phyloP scores from a whole-genome alignment of 2,797 vertebrate species.

The Pterois miles region DNA sequence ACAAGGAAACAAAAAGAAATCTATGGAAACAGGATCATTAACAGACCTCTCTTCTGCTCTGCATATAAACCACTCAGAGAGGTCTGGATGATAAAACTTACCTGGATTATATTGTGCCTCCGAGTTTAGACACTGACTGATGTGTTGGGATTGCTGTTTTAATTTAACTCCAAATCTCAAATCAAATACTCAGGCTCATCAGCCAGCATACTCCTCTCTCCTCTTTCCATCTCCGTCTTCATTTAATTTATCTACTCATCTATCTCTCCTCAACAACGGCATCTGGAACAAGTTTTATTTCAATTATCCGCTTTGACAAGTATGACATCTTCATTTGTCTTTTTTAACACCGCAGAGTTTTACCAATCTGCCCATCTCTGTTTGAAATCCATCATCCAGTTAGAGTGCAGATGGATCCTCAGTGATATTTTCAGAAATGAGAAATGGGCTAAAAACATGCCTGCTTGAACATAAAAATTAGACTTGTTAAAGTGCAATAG shows the following conservation, averaged over 20 bases:
- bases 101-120: not conserved
- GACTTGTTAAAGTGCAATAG: not conserved
- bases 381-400: not conserved
- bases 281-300: not conserved
- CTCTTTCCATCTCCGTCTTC: not conserved
- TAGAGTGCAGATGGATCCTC: not conserved
- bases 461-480: not conserved
- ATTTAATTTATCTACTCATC: not conserved
- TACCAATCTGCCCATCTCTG: not conserved
- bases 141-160: not conserved
- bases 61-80: not conserved
- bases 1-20: not conserved
- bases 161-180: constrained; percentile 8
- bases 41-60: not conserved
- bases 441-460: not conserved
- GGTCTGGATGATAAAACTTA: not conserved
- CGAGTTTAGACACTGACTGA: not conserved
- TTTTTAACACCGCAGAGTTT: constrained; percentile 3
- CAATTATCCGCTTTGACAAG: not conserved
- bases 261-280: not conserved
- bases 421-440: not conserved
- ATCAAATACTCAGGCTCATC: not conserved
- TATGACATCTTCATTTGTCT: constrained; percentile 24
- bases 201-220: not conserved
- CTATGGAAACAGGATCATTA: not conserved